phyloP scores from a whole-genome alignment of 92 coral and sea anemone species.

The Scolanthus callimorphus region DNA sequence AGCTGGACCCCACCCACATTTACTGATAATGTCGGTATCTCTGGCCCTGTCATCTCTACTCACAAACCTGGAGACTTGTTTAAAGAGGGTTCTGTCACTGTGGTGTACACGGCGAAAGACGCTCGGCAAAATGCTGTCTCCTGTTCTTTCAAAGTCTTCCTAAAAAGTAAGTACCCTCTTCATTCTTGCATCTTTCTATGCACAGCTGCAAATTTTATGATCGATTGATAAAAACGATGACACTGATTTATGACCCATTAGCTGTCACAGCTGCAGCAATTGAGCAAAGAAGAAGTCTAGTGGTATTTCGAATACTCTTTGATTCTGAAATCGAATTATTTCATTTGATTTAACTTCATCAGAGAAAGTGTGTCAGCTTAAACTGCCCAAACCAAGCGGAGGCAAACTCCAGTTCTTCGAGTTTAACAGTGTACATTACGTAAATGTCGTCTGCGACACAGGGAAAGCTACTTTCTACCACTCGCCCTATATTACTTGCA shows the following conservation, averaged over 20 bases:
- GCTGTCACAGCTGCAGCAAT: too few species aligned
- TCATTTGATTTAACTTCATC: neutral
- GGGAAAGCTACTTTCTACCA: slow-evolving; percentile 23
- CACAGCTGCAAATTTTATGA: too few species aligned
- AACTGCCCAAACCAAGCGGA: slow-evolving; percentile 29
- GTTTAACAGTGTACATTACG: slow-evolving; percentile 23
- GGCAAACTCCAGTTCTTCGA: slow-evolving; percentile 3
- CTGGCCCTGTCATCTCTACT: slow-evolving; percentile 16
- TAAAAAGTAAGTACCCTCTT: slow-evolving; percentile 75
- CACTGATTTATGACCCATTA: too few species aligned
- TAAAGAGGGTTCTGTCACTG: slow-evolving; percentile 26
- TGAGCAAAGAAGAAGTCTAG: too few species aligned
- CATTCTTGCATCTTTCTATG: too few species aligned
- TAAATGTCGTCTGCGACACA: slow-evolving; percentile 10
- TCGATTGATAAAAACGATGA: too few species aligned
- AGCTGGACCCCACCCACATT: slow-evolving; percentile 69
- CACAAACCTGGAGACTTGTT: slow-evolving; percentile 66
- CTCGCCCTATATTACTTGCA: slow-evolving; percentile 17
- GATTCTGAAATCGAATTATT: too few species aligned
- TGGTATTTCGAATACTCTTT: too few species aligned
- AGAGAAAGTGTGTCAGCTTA: slow-evolving; percentile 35
- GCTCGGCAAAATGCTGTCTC: slow-evolving; percentile 9
- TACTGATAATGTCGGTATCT: slow-evolving; percentile 73
- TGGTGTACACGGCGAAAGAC: slow-evolving; percentile 49
- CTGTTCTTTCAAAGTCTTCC: slow-evolving; percentile 37